Evolutionary conservation across 64 coral and sea anemone genomes (phyloP).

Genomic region (Montipora cactus): DNA sequence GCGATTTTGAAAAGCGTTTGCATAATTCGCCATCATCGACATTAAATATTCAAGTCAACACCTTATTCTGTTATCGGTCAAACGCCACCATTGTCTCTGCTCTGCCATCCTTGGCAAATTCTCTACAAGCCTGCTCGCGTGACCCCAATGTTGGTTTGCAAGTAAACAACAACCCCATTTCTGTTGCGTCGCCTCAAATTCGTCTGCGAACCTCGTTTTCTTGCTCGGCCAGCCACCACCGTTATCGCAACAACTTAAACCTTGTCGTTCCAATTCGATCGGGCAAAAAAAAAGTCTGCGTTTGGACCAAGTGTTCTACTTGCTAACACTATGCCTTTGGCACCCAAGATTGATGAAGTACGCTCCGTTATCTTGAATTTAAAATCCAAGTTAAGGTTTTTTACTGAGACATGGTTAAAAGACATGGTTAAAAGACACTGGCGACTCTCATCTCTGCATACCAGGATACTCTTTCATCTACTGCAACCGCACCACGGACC

Average conservation of each 20-base stretch:
- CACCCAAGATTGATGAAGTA: conserved; percentile 1
- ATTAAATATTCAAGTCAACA: background rate
- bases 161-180: background rate
- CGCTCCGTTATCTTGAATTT: background rate
- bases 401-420: background rate
- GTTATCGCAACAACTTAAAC: conserved; percentile 1
- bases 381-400: conserved; percentile 3
- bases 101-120: background rate
- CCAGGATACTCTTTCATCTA: too few species aligned
- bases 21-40: background rate
- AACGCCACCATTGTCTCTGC: background rate
- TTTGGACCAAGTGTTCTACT: conserved; percentile 14
- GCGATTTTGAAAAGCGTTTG: background rate
- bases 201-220: background rate
- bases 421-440: background rate
- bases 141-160: background rate
- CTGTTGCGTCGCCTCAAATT: background rate
- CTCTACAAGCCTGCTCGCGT: background rate
- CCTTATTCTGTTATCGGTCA: background rate
- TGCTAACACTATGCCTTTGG: conserved; percentile 1
- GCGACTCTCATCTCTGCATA: too few species aligned
- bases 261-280: background rate
- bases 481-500: background rate
- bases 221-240: background rate
- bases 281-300: background rate